A percentile compares a stretch with the other conserved stretches of the same genome.
These are phyloP conservation scores for Yponomeuta cagnagella DNA, from an alignment of 2,888 invertebrate genomes.

Conservation along the genomic window DNA sequence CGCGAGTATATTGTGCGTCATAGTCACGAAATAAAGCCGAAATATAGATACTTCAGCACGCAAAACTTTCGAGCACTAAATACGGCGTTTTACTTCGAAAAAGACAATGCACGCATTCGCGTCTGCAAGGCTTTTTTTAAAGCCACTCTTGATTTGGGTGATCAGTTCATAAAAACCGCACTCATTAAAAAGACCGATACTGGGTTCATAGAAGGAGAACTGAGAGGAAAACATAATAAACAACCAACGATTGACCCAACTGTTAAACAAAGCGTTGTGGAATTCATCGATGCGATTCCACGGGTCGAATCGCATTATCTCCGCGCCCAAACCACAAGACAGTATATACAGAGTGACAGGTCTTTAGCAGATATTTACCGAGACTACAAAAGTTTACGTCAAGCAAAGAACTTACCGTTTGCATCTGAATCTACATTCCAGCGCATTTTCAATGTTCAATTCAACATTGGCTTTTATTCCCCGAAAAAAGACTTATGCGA, in stretches of 20 bases:
- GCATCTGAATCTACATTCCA: constrained; percentile 23
- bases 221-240: constrained; percentile 14
- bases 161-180: constrained; percentile 8
- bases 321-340: constrained; percentile 23
- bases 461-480: constrained; percentile 26
- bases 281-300: constrained; percentile 20
- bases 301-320: constrained; percentile 22
- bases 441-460: constrained; percentile 26
- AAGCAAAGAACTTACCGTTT: constrained; percentile 18
- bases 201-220: constrained; percentile 14
- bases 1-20: not conserved
- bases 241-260: constrained; percentile 15
- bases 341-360: constrained; percentile 25
- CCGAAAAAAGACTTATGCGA: constrained; percentile 29
- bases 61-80: constrained; percentile 10
- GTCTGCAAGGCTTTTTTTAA: constrained; percentile 18
- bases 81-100: constrained; percentile 15
- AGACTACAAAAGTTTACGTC: constrained; percentile 23
- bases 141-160: constrained; percentile 14
- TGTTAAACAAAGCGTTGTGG: constrained; percentile 15
- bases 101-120: not conserved
- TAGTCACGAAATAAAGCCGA: not conserved
- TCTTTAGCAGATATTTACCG: constrained; percentile 26
- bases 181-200: constrained; percentile 15
- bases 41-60: not conserved